Evolutionary conservation across 2,888 invertebrate genomes (phyloP).

Genomic region (Timandra comae): DNA sequence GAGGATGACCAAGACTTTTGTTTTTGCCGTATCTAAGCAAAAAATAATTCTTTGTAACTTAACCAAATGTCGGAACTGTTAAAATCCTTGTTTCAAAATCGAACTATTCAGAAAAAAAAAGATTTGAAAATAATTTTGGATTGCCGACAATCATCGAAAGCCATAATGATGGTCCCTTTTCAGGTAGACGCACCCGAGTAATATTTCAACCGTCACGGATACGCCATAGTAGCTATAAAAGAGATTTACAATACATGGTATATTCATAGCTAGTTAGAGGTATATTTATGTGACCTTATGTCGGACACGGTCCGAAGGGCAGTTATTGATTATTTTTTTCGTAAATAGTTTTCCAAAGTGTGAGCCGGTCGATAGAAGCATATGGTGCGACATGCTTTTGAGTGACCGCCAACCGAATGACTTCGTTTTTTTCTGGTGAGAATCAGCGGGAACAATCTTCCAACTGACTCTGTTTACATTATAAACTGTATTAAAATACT

Average conservation of each 20-base stretch:
- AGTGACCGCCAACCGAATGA: slow-evolving; percentile 50
- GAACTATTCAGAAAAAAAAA: slow-evolving; percentile 49
- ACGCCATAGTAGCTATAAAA: slow-evolving; percentile 64
- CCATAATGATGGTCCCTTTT: slow-evolving; percentile 69
- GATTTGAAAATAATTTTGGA: slow-evolving; percentile 58
- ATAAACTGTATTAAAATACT: slow-evolving; percentile 8
- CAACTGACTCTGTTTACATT: slow-evolving; percentile 44
- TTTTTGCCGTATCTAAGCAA: slow-evolving; percentile 38
- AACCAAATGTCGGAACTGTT: slow-evolving; percentile 51
- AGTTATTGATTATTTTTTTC: slow-evolving; percentile 63
- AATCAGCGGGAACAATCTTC: slow-evolving; percentile 16
- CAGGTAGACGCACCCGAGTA: slow-evolving; percentile 72
- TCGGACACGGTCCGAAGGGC: slow-evolving; percentile 53
- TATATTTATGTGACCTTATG: slow-evolving; percentile 62
- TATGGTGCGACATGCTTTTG: slow-evolving; percentile 62
- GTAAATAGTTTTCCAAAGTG: slow-evolving; percentile 44
- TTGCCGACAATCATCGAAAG: slow-evolving; percentile 67
- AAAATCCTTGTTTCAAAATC: slow-evolving; percentile 51
- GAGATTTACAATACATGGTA: slow-evolving; percentile 68
- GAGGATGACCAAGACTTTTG: slow-evolving; percentile 37
- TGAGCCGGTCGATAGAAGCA: slow-evolving; percentile 41
- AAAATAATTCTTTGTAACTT: slow-evolving; percentile 28
- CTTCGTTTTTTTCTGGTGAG: slow-evolving; percentile 38
- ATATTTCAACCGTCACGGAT: slow-evolving; percentile 72
- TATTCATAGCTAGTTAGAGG: slow-evolving; percentile 67